Base-by-base conservation (phyloP, 2,888 invertebrate species). In the Parasteatoda lunata region DNA sequence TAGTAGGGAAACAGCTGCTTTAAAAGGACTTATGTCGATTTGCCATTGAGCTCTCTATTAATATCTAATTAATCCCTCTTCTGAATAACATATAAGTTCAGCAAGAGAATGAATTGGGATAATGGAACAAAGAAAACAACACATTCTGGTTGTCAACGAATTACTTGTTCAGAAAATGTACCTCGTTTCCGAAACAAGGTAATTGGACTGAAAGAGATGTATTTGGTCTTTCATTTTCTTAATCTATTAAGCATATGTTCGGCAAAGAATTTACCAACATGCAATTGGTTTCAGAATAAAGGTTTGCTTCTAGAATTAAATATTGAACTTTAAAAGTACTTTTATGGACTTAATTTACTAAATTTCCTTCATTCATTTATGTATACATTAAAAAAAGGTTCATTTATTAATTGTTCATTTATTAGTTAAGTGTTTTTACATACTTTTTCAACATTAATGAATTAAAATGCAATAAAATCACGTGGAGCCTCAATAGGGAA, bases 51-150 rank as follows among this genome's bases (percentile, higher is more conserved):
- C 15, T 69, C 75, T 81, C 66, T 68, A 72, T 81, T 81, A 81
- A 81, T 81, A 81, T 81, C 64, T 81, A 81, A 81, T 81, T 81
- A 81, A 73, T 73, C 68, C 68, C 45, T 75, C 54, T 15, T 59
- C 59, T 59, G 59, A 59, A 59, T 59, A 59, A 59, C 59, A 59
- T 59, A 59, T 59, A 7, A 59, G 59, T n/a, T 59, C 8, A 5
- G 4, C 59, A 4, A 13, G n/a, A 4, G 9, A n/a, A 59, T n/a
- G 11, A 59, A 59, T 59, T n/a, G 0, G 7, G 59, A 7, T 59
- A 59, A 59, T 7, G n/a, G 59, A 59, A 59, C 59, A 59, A 59
- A 59, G n/a, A n/a, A 1, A 59, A 59, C 59, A 59, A 59, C 59
- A 11, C 5, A 59, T 11, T 59, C 11, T 0, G 59, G 59, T 59